Evolutionary conservation across 1,140 invertebrate genomes (phyloP), one percentile per base, ranked within the genome.

Genomic region (Melipona quadrifasciata): DNA sequence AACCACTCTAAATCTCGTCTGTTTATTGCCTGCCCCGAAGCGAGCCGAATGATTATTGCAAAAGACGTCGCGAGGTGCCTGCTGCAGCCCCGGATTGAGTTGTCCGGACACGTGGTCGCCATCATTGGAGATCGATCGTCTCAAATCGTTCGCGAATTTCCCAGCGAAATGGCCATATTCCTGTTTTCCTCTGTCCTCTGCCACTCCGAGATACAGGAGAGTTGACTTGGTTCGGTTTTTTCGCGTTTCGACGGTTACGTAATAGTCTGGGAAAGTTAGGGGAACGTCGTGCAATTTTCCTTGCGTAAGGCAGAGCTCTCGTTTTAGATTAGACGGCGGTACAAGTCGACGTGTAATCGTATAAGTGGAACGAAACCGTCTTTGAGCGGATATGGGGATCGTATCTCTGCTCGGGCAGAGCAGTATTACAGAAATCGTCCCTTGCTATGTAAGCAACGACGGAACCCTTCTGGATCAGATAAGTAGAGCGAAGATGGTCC

Each of bases 1-100:
- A 84, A 85, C 87, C 77, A 81, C 85, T 87, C 89, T 91, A 92
- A 92, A 93, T 93, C 92, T 93, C 86, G 87, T 91, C 91, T 94
- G 92, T 92, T 94, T 94, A 94, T 94, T 93, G 93, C 86, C 85
- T 84, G 61, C 71, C 39, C 72, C 75, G 85, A 55, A 90, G 90
- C 90, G 86, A 90, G 90, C 84, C 82, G 55, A 88, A 93, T 92
- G 90, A 92, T 94, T 91, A 91, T 93, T 85, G 86, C 88, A 85
- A 72, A 82, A 91, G 89, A 92, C 86, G 90, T 90, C 31, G 76
- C 73, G 64, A n/a, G n/a, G n/a, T n/a, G 82, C 83, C 47, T 70
- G 34, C 39, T 8, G 39, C 39, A n/a, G n/a, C 27, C 24, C 39
- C 39, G 39, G 61, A 87, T 84, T 61, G 58, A 39, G 6, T 51